Base-by-base conservation (phyloP, 2,797 vertebrate species). In the Sparus aurata region DNA sequence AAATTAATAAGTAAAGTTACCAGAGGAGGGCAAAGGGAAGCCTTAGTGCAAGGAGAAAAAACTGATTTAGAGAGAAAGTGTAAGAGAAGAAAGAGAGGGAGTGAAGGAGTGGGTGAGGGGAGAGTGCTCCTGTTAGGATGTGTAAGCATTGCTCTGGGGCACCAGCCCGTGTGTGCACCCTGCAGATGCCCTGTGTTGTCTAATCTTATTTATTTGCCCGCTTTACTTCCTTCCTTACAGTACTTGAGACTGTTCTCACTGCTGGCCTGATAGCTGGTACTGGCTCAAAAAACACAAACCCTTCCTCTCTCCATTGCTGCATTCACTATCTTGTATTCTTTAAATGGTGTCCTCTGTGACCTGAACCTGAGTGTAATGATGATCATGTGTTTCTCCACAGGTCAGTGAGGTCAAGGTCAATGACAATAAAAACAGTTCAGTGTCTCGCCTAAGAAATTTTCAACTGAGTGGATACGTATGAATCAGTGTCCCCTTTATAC, bases 131-230 rank as follows among this genome's bases (percentile, higher is more conserved):
- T 43, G 77, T 84, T 85, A 70, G 66, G 77, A 90, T 83, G 80
- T 85, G 83, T 83, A 85, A 85, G 85, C 79, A 62, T 85, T 85
- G 87, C 88, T 90, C 85, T 20, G 50, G 75, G 86, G 84, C 87
- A 85, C 69, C 70, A 73, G 85, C 77, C 69, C 84, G 23, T 85
- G 81, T 79, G 67, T 85, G 87, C 86, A 84, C 72, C 85, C 92
- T 85, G 87, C 82, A 87, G 89, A 91, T 87, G 87, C 88, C 86
- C 87, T 85, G 79, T 57, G 75, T 87, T 89, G 92, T 93, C 90
- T 89, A 81, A 82, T 90, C 89, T 76, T 77, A 91, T 92, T 89
- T 92, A 87, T 91, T 90, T 87, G 70, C 69, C 67, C 38, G 34
- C 68, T 91, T 64, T 64, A 75, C 65, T 85, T 82, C 82, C 82